A percentile compares a stretch with the other conserved stretches of the same genome.
Conservation (phyloP, 2,113 vertebrate species). For the Malaclemys terrapin region DNA sequence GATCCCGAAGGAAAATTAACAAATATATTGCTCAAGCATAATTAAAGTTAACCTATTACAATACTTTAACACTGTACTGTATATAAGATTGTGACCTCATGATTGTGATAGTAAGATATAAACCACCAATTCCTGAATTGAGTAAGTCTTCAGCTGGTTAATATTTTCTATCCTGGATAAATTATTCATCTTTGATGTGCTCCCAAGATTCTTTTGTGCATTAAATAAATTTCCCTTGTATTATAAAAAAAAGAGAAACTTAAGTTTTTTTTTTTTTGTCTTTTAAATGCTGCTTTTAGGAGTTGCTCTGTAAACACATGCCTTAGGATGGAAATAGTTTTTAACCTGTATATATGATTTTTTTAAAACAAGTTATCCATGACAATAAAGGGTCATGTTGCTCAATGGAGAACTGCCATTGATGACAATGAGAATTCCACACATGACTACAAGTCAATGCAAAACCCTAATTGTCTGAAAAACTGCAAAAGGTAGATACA, state of each 20-base stretch:
- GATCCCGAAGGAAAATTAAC: not conserved
- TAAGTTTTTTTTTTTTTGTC: not conserved
- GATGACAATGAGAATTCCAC: not conserved
- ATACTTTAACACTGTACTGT: not conserved
- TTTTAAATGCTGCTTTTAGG: constrained; percentile 28
- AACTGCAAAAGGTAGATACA: not conserved
- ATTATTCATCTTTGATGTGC: not conserved
- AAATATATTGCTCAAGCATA: not conserved
- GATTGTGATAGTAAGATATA: constrained; percentile 9
- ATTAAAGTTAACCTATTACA: not conserved
- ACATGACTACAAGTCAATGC: not conserved
- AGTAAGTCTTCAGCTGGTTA: not conserved
- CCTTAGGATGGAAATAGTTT: constrained; percentile 15
- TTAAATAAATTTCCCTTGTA: not conserved
- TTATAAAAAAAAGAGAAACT: not conserved
- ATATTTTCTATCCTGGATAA: constrained; percentile 40
- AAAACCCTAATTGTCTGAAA: not conserved
- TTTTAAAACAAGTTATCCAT: not conserved
- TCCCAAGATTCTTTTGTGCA: constrained; percentile 17
- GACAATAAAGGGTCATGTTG: not conserved
- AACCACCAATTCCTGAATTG: constrained; percentile 11
- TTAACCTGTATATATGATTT: not conserved
- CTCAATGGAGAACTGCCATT: not conserved
- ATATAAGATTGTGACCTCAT: not conserved
- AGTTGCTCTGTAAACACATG: constrained; percentile 27